Evolutionary conservation across 2,888 invertebrate species (phyloP).

Genomic region (Sisyra terminalis): DNA sequence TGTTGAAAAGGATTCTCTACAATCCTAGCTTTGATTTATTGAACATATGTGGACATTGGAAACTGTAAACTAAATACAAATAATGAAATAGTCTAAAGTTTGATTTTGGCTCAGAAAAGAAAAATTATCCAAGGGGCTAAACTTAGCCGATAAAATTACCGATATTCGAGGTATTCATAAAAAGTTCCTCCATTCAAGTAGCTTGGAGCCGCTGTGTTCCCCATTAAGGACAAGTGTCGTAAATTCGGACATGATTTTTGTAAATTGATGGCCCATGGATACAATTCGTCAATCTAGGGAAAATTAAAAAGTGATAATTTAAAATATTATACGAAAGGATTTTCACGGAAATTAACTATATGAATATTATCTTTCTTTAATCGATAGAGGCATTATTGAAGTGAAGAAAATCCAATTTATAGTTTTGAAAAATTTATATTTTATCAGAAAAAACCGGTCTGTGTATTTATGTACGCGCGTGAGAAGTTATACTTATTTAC

Average conservation of each 20-base stretch:
- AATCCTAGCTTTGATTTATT: no score
- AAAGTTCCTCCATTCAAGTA: conserved; percentile 59
- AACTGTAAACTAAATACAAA: no score
- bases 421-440: background rate
- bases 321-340: conserved; percentile 4
- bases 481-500: no score
- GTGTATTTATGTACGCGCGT: no score
- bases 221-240: conserved; percentile 66
- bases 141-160: conserved; percentile 34
- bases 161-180: conserved; percentile 59
- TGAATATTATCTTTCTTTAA: background rate
- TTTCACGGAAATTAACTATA: no score
- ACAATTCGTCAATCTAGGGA: conserved; percentile 38
- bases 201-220: conserved; percentile 66
- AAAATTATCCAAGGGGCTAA: no score
- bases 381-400: background rate
- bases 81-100: no score
- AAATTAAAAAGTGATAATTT: conserved; percentile 17
- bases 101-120: no score
- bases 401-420: background rate
- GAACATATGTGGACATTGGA: no score
- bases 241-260: conserved; percentile 55
- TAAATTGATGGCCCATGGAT: conserved; percentile 56
- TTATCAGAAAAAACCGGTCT: no score
- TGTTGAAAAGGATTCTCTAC: no score